Evolutionary conservation across 2,888 invertebrate species (phyloP).

Genomic region (Tholera decimalis): DNA sequence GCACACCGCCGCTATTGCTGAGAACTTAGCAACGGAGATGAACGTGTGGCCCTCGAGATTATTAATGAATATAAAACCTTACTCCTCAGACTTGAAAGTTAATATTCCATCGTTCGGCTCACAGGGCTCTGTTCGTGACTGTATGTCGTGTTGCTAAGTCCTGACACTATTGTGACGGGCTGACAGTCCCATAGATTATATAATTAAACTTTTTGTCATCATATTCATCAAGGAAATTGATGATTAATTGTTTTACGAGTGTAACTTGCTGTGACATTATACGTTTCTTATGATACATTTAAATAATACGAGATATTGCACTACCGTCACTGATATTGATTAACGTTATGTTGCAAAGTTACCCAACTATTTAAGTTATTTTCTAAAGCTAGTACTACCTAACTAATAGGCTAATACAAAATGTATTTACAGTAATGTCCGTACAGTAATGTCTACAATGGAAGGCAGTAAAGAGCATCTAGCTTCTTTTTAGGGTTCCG

Average conservation of each 20-base stretch:
- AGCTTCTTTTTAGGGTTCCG: too few species aligned
- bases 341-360: slow-evolving; percentile 3
- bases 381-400: not conserved
- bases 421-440: not conserved
- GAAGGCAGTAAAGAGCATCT: not conserved
- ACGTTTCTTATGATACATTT: slow-evolving; percentile 12
- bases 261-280: slow-evolving; percentile 17
- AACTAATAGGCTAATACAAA: slow-evolving; percentile 1
- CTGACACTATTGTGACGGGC: slow-evolving; percentile 48
- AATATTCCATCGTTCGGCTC: not conserved
- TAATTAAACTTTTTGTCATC: slow-evolving; percentile 58
- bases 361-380: not conserved
- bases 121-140: slow-evolving; percentile 46
- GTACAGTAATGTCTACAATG: not conserved
- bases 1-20: slow-evolving; percentile 31
- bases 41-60: slow-evolving; percentile 5
- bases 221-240: slow-evolving; percentile 53
- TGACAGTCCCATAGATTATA: slow-evolving; percentile 50
- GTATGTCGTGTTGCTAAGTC: slow-evolving; percentile 42
- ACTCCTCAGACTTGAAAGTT: slow-evolving; percentile 1
- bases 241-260: slow-evolving; percentile 47
- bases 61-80: slow-evolving; percentile 22
- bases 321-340: slow-evolving; percentile 7
- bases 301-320: slow-evolving; percentile 1
- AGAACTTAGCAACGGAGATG: slow-evolving; percentile 34